phyloP scores from a whole-genome alignment of 2,113 vertebrate genomes.

The Tetraodon nigroviridis region DNA sequence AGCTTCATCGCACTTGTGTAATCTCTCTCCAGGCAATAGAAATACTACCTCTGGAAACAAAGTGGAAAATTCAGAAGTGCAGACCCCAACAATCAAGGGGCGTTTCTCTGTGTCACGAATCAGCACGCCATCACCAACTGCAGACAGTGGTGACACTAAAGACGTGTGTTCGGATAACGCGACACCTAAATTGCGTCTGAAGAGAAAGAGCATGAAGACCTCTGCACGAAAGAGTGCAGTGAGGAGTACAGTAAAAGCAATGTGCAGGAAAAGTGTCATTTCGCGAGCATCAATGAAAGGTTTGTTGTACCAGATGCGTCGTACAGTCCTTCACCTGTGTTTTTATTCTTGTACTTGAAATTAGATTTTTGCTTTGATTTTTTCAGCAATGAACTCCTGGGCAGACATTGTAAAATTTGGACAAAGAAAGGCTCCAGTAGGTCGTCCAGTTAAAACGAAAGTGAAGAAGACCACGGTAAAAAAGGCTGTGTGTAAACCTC shows the following conservation, averaged over 20 bases:
- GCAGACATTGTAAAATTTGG: constrained; percentile 83
- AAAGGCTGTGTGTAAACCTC: constrained; percentile 37
- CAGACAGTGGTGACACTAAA: constrained; percentile 7
- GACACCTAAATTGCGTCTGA: constrained; percentile 40
- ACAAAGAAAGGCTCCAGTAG: constrained; percentile 64
- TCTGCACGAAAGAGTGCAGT: constrained; percentile 41
- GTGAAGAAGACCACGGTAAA: constrained; percentile 40
- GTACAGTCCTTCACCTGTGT: background rate
- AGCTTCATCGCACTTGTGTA: constrained; percentile 15
- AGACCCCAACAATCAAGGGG: constrained; percentile 48
- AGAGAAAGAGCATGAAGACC: constrained; percentile 57
- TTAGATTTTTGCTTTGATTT: background rate
- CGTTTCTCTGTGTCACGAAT: constrained; percentile 78
- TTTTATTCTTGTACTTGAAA: background rate
- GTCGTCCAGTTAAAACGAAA: constrained; percentile 45
- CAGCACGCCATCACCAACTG: constrained; percentile 58
- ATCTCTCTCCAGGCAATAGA: constrained; percentile 15
- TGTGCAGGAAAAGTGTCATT: constrained; percentile 78
- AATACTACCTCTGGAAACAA: constrained; percentile 13
- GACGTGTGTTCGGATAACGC: background rate
- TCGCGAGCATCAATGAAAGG: constrained; percentile 81
- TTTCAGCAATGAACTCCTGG: constrained; percentile 76
- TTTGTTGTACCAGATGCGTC: constrained; percentile 35
- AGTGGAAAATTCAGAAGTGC: constrained; percentile 4
- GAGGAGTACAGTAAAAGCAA: constrained; percentile 57